A percentile compares a stretch with the other conserved stretches of the same genome.
phyloP scores from a whole-genome alignment of 2,797 vertebrate genomes.

The Artibeus jamaicensis region DNA sequence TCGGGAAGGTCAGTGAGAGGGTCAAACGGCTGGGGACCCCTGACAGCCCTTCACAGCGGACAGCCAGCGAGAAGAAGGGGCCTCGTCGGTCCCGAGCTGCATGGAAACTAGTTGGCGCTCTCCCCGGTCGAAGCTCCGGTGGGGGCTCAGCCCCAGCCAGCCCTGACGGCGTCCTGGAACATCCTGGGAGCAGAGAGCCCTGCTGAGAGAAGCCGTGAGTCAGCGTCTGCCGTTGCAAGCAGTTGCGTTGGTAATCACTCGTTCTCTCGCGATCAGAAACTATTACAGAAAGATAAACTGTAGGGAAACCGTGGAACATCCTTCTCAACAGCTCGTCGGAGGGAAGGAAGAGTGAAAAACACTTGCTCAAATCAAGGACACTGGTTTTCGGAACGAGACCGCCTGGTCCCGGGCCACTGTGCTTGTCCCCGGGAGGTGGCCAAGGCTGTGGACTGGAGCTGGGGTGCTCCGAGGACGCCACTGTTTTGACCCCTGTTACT shows the following conservation, averaged over 20 bases:
- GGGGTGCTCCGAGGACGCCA: fast-evolving
- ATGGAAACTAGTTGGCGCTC: fast-evolving
- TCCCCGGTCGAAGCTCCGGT: not conserved
- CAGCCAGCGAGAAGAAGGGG: not conserved
- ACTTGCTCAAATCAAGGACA: not conserved
- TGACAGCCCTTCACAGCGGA: too few species aligned
- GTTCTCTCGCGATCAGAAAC: not conserved
- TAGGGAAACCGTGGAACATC: not conserved
- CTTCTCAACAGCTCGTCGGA: not conserved
- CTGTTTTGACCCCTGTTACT: fast-evolving
- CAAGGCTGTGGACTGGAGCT: fast-evolving
- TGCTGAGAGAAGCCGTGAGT: fast-evolving
- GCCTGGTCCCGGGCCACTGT: fast-evolving
- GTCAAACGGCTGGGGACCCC: fast-evolving
- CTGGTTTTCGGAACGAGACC: not conserved
- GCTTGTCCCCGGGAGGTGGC: not conserved
- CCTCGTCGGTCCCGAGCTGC: too few species aligned
- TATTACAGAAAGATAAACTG: not conserved
- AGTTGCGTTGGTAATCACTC: not conserved
- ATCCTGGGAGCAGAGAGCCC: fast-evolving
- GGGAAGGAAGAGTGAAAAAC: not conserved
- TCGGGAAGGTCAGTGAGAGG: too few species aligned
- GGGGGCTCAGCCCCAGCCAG: not conserved
- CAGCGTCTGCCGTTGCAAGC: too few species aligned
- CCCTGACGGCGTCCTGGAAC: not conserved